A percentile compares a stretch with the other conserved stretches of the same genome.
These are phyloP conservation scores for Athalia circularis DNA, from an alignment of 2,888 invertebrate genomes.

Conservation along the genomic window DNA sequence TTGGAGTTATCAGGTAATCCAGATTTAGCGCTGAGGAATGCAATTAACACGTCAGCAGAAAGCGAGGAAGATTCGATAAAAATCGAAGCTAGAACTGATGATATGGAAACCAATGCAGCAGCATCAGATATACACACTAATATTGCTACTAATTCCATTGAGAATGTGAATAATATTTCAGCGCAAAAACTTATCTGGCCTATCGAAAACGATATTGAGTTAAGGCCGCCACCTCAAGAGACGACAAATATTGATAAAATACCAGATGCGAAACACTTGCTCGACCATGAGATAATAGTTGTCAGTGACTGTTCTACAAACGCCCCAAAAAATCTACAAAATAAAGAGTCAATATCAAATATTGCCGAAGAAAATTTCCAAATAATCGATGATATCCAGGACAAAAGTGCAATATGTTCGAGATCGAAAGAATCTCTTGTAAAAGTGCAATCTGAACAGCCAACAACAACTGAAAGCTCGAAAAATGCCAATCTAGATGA, in stretches of 20 bases:
- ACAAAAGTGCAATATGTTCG: neutral
- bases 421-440: neutral
- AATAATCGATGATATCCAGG: neutral
- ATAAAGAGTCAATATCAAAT: neutral
- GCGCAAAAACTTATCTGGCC: neutral
- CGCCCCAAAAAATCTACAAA: conserved; percentile 14
- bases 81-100: neutral
- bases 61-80: neutral
- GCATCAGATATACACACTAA: neutral
- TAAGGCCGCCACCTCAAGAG: neutral
- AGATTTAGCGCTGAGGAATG: neutral
- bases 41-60: neutral
- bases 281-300: neutral
- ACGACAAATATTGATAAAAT: neutral
- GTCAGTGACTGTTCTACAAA: neutral
- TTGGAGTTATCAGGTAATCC: neutral
- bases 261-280: neutral
- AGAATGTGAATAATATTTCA: neutral
- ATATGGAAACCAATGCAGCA: neutral
- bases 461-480: neutral
- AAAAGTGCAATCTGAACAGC: neutral
- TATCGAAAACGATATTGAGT: neutral
- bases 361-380: neutral
- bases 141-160: neutral
- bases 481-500: neutral